phyloP scores from a whole-genome alignment of 2,888 invertebrate genomes.

The Agrypnus murinus region DNA sequence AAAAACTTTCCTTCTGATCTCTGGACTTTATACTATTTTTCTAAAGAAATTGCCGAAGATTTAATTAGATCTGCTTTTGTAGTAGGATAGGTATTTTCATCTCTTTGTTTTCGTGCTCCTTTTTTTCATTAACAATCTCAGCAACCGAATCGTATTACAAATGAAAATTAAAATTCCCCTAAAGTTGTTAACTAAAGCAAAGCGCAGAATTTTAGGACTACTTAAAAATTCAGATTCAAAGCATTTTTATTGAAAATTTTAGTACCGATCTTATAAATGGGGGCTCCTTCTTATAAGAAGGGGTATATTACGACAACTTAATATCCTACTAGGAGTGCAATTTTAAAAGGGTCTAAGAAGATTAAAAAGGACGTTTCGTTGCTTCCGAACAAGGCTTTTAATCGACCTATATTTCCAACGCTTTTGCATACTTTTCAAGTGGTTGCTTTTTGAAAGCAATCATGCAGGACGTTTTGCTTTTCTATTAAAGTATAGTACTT shows the following conservation, averaged over 20 bases:
- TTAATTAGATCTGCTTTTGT: neutral
- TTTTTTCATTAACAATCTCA: no score
- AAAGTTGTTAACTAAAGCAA: neutral
- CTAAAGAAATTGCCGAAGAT: neutral
- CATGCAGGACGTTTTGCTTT: conserved; percentile 4
- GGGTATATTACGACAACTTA: conserved; percentile 22
- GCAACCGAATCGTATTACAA: no score
- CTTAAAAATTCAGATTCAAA: conserved; percentile 19
- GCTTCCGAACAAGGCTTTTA: conserved; percentile 32
- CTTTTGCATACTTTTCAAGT: conserved; percentile 28
- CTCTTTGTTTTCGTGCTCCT: no score
- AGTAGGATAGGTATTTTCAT: no score
- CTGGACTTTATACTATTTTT: conserved; percentile 15
- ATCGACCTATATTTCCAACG: conserved; percentile 27
- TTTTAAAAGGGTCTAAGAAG: conserved; percentile 28
- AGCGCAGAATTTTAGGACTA: neutral
- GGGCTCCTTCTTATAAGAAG: conserved; percentile 3
- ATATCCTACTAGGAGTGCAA: conserved; percentile 20
- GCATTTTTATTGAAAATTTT: conserved; percentile 29
- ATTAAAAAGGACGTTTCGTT: conserved; percentile 30
- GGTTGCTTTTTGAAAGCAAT: conserved; percentile 22
- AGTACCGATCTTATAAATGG: conserved; percentile 16
- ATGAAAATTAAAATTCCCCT: conserved; percentile 2
- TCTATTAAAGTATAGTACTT: neutral
- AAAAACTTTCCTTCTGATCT: conserved; percentile 16